A percentile compares a stretch with the other conserved stretches of the same genome.
phyloP scores from a whole-genome alignment of 2,113 vertebrate species.

The Hippocampus zosterae region DNA sequence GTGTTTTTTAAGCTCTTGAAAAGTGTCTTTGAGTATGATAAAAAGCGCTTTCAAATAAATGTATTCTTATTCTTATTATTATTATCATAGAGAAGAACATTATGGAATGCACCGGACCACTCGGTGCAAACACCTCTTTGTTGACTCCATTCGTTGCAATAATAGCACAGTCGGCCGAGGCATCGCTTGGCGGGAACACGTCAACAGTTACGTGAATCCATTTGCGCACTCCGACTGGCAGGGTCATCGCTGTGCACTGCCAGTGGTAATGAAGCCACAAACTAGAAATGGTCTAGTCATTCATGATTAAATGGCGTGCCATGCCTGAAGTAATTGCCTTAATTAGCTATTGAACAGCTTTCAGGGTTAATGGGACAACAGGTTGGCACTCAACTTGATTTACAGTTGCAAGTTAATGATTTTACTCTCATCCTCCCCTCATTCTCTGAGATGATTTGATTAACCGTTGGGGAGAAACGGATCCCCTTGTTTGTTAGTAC shows the following conservation, averaged over 20 bases:
- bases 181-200: slow-evolving; percentile 10
- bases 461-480: slow-evolving; percentile 85
- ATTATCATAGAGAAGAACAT: slow-evolving; percentile 2
- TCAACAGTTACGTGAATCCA: slow-evolving; percentile 29
- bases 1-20: too few species aligned
- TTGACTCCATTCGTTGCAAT: slow-evolving; percentile 20
- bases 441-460: slow-evolving; percentile 94
- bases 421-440: slow-evolving; percentile 86
- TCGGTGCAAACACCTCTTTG: slow-evolving; percentile 7
- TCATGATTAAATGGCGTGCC: slow-evolving; percentile 80
- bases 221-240: background rate
- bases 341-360: slow-evolving; percentile 91
- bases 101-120: slow-evolving; percentile 3
- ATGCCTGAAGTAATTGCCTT: slow-evolving; percentile 86
- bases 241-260: slow-evolving; percentile 45
- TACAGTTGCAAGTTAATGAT: slow-evolving; percentile 88
- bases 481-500: slow-evolving; percentile 91
- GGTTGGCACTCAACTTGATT: slow-evolving; percentile 85
- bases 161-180: slow-evolving; percentile 30
- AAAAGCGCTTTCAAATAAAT: too few species aligned
- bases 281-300: slow-evolving; percentile 70
- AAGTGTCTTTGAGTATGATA: too few species aligned
- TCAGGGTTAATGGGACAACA: slow-evolving; percentile 87
- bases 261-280: slow-evolving; percentile 71
- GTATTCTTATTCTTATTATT: too few species aligned